Base-by-base conservation (phyloP, 2,888 invertebrate species). In the Salticus scenicus region DNA sequence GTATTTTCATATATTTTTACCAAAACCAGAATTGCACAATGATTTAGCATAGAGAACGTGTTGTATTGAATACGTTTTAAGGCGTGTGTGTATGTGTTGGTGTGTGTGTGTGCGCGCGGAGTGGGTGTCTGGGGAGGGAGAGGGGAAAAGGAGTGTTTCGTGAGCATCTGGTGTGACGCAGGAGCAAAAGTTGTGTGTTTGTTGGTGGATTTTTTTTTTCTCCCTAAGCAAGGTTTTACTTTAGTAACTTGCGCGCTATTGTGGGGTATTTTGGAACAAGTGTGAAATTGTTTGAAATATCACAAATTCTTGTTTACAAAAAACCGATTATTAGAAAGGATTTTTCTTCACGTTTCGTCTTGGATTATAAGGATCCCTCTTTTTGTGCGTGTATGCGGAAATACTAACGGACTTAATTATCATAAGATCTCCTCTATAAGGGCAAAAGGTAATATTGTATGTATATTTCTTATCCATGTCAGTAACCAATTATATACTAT, bases 161-260 rank as follows among this genome's bases (percentile, higher is more conserved):
- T 73, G 72, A 78, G 79, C 79, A 80, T 72, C 79, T 80, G 79
- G 79, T 73, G 64, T 33, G 37, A 79, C 71, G 71, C 42, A 64
- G 71, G 71, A 78, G 71, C 69, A 69, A 73, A 71, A 71, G 42
- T 67, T 67, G 41, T 76, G 76, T 76, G 47, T 76, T 76, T 64
- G 67, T 76, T 76, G 33, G 67, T 17, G 24, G 24, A 24, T n/a
- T n/a, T 57, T 57, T 57, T 24, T 57, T 24, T 47, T 47, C 64
- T 28, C 28, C 31, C 31, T 30, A 33, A 14, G 33, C 33, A 67
- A 33, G 67, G 67, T 67, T n/a, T 57, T 57, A 24, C 24, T 24
- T 14, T 57, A 10, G 4, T 7, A 7, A 57, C 24, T 24, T 24
- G 20, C 24, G 24, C 24, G 4, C 4, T 24, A 24, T 57, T 57